Evolutionary conservation across 2,113 vertebrate species (phyloP).

Genomic region (Hassar affinis): DNA sequence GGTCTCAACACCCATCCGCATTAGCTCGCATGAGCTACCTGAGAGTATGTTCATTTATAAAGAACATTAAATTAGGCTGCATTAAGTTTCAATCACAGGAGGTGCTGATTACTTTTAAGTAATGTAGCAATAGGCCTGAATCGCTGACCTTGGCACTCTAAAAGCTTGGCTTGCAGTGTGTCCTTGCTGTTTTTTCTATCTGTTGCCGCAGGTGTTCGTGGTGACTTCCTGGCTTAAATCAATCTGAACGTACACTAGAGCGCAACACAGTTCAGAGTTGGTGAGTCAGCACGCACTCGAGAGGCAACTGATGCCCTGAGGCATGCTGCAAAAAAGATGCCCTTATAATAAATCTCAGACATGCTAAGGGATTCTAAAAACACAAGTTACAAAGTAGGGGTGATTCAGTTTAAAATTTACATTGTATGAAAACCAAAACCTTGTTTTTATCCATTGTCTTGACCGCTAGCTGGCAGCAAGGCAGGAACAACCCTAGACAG

Average conservation of each 20-base stretch:
- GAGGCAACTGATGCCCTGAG: conserved; percentile 6
- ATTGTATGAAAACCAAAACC: background rate
- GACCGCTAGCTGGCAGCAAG: too few species aligned
- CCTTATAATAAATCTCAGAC: background rate
- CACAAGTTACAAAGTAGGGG: background rate
- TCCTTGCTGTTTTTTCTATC: conserved; percentile 30
- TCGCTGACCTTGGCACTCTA: conserved; percentile 15
- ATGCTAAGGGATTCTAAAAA: background rate
- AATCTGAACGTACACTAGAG: conserved; percentile 36
- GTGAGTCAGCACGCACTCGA: conserved; percentile 17
- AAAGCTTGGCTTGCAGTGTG: conserved; percentile 4
- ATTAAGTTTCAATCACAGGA: conserved; percentile 8
- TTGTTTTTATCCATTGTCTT: too few species aligned
- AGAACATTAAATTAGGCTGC: conserved; percentile 12
- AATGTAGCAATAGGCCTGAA: background rate
- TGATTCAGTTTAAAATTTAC: background rate
- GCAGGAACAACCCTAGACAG: too few species aligned
- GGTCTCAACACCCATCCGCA: background rate
- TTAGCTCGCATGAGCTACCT: conserved; percentile 3
- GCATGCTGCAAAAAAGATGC: background rate
- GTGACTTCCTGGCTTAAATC: conserved; percentile 46
- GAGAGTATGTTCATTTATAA: conserved; percentile 25
- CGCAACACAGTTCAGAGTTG: conserved; percentile 20
- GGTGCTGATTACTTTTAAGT: conserved; percentile 8
- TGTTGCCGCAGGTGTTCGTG: conserved; percentile 31